phyloP scores from a whole-genome alignment of 2,113 vertebrate species.

The Buteo buteo region DNA sequence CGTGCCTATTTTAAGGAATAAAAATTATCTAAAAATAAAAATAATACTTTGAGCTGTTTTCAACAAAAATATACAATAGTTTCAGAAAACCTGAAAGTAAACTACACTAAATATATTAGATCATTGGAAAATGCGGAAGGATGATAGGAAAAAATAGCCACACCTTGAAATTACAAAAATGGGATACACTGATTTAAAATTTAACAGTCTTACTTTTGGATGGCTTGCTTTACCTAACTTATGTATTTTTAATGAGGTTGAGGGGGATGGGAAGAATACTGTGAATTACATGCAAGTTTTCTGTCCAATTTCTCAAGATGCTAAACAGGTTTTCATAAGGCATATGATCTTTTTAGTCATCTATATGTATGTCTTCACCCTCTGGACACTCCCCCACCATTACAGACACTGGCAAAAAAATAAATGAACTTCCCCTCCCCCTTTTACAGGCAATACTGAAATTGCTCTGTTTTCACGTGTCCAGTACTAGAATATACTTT shows the following conservation, averaged over 20 bases:
- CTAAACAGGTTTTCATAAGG: background rate
- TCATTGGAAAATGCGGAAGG: background rate
- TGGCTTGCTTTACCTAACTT: background rate
- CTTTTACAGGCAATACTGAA: background rate
- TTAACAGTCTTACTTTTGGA: background rate
- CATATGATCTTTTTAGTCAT: background rate
- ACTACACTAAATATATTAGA: background rate
- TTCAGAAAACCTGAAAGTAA: background rate
- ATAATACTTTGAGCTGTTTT: background rate
- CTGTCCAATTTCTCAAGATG: background rate
- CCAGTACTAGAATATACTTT: background rate
- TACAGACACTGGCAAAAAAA: background rate
- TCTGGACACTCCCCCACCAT: background rate
- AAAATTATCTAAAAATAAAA: constrained; percentile 20
- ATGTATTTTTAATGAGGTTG: background rate
- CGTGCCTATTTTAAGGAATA: background rate
- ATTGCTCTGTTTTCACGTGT: background rate
- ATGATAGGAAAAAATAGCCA: background rate
- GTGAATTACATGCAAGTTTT: background rate
- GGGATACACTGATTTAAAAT: background rate
- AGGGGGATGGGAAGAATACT: background rate
- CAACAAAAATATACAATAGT: background rate
- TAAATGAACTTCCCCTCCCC: background rate
- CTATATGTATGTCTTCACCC: background rate
- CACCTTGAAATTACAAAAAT: background rate